Evolutionary conservation across 2,888 invertebrate genomes (phyloP), one percentile per base, ranked within the genome.

Genomic region (Pterostichus madidus): DNA sequence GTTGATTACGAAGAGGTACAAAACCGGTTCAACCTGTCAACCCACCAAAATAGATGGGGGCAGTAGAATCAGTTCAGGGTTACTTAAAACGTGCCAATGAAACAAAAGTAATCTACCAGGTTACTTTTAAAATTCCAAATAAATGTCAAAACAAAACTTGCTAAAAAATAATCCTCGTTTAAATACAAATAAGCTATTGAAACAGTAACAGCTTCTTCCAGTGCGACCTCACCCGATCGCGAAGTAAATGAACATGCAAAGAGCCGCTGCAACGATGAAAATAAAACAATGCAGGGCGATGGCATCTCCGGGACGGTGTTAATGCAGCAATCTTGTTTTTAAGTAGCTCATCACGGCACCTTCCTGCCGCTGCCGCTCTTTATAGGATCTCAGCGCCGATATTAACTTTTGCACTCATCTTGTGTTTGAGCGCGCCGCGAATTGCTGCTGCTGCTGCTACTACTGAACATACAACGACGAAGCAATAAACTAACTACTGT

Each of bases 281-380:
- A 52, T 32, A 80, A 80, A 80, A 64, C 80, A 80, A 80, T 80
- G 32, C 24, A 49, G 49, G 56, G 49, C 49, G 71, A 64, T 64
- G 71, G 46, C 71, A 49, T 71, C 71, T 44, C 13, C 17, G 24
- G 13, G 49, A 71, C 46, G 75, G 80, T 80, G 80, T 52, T 80
- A 80, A 80, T 80, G 80, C 32, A 68, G 80, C 80, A 80, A 80
- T 80, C 80, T 80, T 53, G 80, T 80, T 80, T 79, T 80, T 80
- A 80, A 80, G 80, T 80, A 80, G 64, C 80, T 80, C 80, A 80
- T 80, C 80, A 80, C 64, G 80, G 68, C 80, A 46, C 80, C 79
- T 68, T 31, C 52, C 64, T 31, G 59, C 78, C 80, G 64, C 49
- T 31, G 68, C 64, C 46, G 59, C 78, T 15, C 64, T 52, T 76